Evolutionary conservation across 2,113 vertebrate species (phyloP).

Genomic region (Rattus norvegicus): GRCr8 NC_086026.1:53116501-53117000

Average conservation of each 20-base stretch:
- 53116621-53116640: background rate
- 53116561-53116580: background rate
- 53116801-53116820: background rate
- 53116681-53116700: background rate
- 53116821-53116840: background rate
- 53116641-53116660: background rate
- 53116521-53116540: background rate
- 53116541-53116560: background rate
- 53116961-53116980: background rate
- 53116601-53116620: too few relatives aligned
- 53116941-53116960: background rate
- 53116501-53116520: background rate
- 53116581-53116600: background rate
- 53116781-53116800: background rate
- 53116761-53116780: slow-evolving; percentile 13
- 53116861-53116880: slow-evolving; percentile 50
- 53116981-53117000: background rate
- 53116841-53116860: background rate
- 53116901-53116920: background rate
- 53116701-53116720: background rate
- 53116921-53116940: background rate
- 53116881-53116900: background rate
- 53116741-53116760: background rate
- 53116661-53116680: background rate
- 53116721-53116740: background rate